Evolutionary conservation across 2,888 invertebrate genomes (phyloP), one percentile per base, ranked within the genome.

Genomic region (Nemotelus pantherinus): DNA sequence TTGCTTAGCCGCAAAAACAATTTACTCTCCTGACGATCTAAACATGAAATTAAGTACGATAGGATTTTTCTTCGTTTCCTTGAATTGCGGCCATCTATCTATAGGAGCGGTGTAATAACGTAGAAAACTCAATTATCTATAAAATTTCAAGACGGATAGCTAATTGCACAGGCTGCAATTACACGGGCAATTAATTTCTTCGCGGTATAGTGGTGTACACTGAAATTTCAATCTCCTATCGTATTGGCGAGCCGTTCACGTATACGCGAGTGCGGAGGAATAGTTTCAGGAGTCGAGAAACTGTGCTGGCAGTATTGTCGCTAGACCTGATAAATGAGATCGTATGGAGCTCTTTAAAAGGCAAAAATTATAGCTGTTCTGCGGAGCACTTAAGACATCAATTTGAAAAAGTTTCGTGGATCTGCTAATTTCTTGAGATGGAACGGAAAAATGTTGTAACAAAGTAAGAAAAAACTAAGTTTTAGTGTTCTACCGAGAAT

Each of bases 111-210:
- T 77, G 63, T 48, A 74, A 79, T 74, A 77, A 68, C 71, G 77
- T 67, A 76, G 57, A 63, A 76, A 79, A 79, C 79, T 77, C 79
- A 79, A 79, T 79, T 79, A 79, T 79, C 79, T 77, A 79, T 79
- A 72, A 79, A 79, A 79, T 77, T 79, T 75, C 60, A 60, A 79
- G 79, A 76, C 77, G 65, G 75, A 77, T 72, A 76, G 70, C 75
- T 79, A 79, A 79, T 79, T 79, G 74, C 77, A 76, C 76, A 76
- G 70, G 76, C 77, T 77, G 77, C 79, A 79, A 79, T 79, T 79
- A 79, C 77, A 79, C 64, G 79, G 79, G 72, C 79, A 79, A 77
- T 79, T 79, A 77, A 77, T 79, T 79, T 76, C 77, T 68, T n/a
- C 44, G 68, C 70, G 67, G 68, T 77, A 65, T 60, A 72, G 78